A percentile compares a stretch with the other conserved stretches of the same genome.
These are phyloP conservation scores for Andrena chrysosceles DNA, from an alignment of 2,888 invertebrate genomes.

Conservation along the genomic window DNA sequence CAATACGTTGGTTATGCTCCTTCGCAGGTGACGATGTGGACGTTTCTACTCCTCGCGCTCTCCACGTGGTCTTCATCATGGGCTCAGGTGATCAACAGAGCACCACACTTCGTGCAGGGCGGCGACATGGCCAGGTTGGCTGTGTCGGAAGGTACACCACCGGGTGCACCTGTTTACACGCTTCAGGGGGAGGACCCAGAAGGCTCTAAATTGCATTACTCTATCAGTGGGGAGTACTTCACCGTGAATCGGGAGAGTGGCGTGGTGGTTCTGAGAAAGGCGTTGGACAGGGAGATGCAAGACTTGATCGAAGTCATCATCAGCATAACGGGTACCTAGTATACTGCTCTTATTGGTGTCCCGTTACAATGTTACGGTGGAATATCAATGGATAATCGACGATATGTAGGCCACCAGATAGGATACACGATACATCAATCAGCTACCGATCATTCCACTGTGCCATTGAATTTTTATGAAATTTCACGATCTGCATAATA, in stretches of 20 bases:
- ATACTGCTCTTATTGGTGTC: slow-evolving; percentile 23
- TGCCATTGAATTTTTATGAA: neutral
- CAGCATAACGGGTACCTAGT: slow-evolving; percentile 90
- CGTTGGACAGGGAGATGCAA: slow-evolving; percentile 90
- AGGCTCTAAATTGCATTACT: slow-evolving; percentile 90
- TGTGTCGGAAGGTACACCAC: slow-evolving; percentile 90
- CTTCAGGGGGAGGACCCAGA: slow-evolving; percentile 92
- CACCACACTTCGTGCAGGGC: slow-evolving; percentile 91
- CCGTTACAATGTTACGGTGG: slow-evolving; percentile 40
- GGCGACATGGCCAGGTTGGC: slow-evolving; percentile 93
- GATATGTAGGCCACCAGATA: slow-evolving; percentile 34
- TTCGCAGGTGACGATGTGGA: slow-evolving; percentile 78
- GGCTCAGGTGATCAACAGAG: slow-evolving; percentile 89
- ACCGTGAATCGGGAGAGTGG: slow-evolving; percentile 92
- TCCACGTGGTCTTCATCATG: slow-evolving; percentile 73
- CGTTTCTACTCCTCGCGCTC: slow-evolving; percentile 72
- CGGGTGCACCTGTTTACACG: slow-evolving; percentile 92
- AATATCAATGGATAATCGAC: slow-evolving; percentile 40
- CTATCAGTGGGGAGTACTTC: slow-evolving; percentile 93
- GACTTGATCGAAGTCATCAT: slow-evolving; percentile 91
- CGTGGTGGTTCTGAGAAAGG: slow-evolving; percentile 90
- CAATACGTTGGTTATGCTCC: neutral
- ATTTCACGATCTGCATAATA: no score
- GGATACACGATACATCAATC: neutral
- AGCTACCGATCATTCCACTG: neutral